Evolutionary conservation across 2,797 vertebrate species (phyloP), one percentile per base, ranked within the genome.

Genomic region (Pteronotus mesoamericanus): DNA sequence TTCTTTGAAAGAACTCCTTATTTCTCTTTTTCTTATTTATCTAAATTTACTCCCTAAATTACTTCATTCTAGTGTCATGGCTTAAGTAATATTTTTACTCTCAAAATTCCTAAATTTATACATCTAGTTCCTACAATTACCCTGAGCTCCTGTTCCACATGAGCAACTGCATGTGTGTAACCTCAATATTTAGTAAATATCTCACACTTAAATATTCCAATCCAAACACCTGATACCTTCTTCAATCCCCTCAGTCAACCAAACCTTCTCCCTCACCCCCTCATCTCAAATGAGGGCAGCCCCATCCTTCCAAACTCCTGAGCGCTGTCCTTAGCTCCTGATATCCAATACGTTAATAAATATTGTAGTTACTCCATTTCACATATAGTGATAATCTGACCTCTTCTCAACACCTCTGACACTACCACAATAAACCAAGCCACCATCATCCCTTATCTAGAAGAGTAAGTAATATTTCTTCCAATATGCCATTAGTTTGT

Each of bases 161-260:
- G 10, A 59, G 14, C 2, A 64, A 16, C 26, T 59, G 3, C n/a
- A 4, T 21, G 6, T 6, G 42, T 48, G 39, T 59, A n/a, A 34
- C 26, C 26, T 44, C 8, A 5, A 29, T 8, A 6, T 61, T 32
- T 29, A 61, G 29, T n/a, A 68, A 2, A 37, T n/a, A 89, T 15
- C 19, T 71, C 29, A 69, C 26, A 39, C 11, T 34, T 48, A 42
- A 22, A n/a, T 34, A 51, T 57, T 9, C 24, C 64, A 32, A 26
- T 34, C 9, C 37, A 1, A 6, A 64, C 2, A 34, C 29, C 37
- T 9, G 0, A 34, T 32, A 11, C 0, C 3, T 37, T 22, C 46
- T 51, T 16, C n/a, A 15, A 10, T 21, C 9, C 12, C 12, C 14
- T 29, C 19, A 8, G 1, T 6, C 34, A 66, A 19, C 29, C 55